Percentiles rank a stretch among this genome's conserved stretches.
Evolutionary conservation across 2,888 invertebrate species (phyloP).

Genomic region (Tipula vernalis): DNA sequence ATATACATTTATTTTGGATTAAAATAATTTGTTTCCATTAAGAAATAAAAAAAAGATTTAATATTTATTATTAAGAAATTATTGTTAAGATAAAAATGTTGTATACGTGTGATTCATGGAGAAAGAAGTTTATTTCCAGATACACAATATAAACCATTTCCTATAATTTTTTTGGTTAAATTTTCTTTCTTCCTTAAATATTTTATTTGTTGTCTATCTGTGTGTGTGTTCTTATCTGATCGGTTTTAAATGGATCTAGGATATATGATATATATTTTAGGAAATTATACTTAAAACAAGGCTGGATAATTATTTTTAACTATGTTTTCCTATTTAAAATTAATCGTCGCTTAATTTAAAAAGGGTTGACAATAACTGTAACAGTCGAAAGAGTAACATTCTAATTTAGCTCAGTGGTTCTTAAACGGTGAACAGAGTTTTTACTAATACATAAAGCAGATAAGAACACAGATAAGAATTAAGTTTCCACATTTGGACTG

Average conservation of each 20-base stretch:
- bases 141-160: background rate
- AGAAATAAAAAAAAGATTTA: background rate
- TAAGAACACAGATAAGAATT: no score
- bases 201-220: background rate
- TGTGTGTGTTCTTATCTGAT: background rate
- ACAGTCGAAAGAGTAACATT: no score
- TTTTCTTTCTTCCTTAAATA: background rate
- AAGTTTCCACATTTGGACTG: no score
- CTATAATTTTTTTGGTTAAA: background rate
- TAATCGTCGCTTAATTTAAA: no score
- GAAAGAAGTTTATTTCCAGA: background rate
- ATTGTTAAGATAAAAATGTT: background rate
- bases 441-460: no score
- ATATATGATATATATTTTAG: background rate
- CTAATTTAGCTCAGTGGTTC: no score
- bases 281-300: background rate
- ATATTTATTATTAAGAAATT: background rate
- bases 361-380: no score
- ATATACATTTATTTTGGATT: background rate
- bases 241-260: background rate
- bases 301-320: no score
- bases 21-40: constrained; percentile 4
- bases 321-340: no score
- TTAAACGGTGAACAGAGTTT: no score
- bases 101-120: background rate